These are phyloP conservation scores for Proales similis DNA, from an alignment of 1,140 invertebrate species.

Conservation along the genomic window DNA sequence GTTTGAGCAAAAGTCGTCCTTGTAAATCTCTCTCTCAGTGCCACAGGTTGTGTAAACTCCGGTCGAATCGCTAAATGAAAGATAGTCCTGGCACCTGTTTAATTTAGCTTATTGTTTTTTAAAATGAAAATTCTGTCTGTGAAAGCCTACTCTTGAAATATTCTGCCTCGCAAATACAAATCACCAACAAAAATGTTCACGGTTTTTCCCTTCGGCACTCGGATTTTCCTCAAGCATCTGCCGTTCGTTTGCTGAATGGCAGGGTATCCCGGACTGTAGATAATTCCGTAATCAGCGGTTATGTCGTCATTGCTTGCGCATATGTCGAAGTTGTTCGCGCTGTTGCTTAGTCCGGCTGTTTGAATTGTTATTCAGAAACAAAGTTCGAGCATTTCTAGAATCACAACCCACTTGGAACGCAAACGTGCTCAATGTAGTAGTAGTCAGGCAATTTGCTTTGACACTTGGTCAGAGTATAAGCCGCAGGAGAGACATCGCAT, in stretches of 20 bases:
- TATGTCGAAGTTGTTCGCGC: slow-evolving; percentile 3
- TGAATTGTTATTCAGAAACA: not conserved
- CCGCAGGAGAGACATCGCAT: too few relatives aligned
- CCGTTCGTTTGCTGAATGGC: not conserved
- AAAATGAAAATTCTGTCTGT: not conserved
- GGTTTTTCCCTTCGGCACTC: slow-evolving; percentile 8
- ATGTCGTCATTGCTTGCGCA: slow-evolving; percentile 1
- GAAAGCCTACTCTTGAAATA: too few relatives aligned
- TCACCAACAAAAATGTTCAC: slow-evolving; percentile 12
- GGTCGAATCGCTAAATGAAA: slow-evolving; percentile 15
- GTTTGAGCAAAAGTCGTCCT: slow-evolving; percentile 13
- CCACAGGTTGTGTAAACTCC: not conserved
- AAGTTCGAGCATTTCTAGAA: not conserved
- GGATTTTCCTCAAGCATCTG: slow-evolving; percentile 11
- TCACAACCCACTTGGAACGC: slow-evolving; percentile 7
- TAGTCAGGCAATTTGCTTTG: slow-evolving; percentile 19
- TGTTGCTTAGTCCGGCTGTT: not conserved
- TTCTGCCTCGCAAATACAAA: slow-evolving; percentile 27
- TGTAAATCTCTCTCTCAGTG: slow-evolving; percentile 4
- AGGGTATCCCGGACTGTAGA: slow-evolving; percentile 23
- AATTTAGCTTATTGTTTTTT: not conserved
- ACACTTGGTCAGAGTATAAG: not conserved
- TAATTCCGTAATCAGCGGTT: slow-evolving; percentile 1
- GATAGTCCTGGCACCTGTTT: not conserved
- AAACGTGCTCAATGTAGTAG: slow-evolving; percentile 3